A percentile compares a stretch with the other conserved stretches of the same genome.
Conservation (phyloP, 2,888 invertebrate genomes). For the Melolontha melolontha region DNA sequence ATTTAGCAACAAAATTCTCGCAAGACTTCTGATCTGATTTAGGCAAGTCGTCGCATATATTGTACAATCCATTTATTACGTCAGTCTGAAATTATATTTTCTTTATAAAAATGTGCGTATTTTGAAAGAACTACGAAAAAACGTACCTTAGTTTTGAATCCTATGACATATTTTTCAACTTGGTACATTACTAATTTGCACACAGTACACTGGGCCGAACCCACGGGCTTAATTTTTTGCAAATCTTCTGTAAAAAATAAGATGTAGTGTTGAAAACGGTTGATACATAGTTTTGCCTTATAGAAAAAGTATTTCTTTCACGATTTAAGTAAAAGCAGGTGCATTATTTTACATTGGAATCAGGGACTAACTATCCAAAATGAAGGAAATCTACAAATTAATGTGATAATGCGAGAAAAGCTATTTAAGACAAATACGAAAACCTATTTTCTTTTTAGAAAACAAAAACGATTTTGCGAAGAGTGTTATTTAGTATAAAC, state of each 20-base stretch:
- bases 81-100: slow-evolving; percentile 70
- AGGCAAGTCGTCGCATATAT: slow-evolving; percentile 80
- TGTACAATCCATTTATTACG: slow-evolving; percentile 77
- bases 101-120: not conserved
- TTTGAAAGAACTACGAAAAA: slow-evolving; percentile 1
- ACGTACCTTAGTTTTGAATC: slow-evolving; percentile 75
- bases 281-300: no score
- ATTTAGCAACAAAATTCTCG: slow-evolving; percentile 78
- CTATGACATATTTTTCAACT: slow-evolving; percentile 74
- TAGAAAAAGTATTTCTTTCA: no score
- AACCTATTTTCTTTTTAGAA: no score
- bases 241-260: not conserved
- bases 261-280: no score
- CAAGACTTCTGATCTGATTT: slow-evolving; percentile 71
- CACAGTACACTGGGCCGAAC: slow-evolving; percentile 72
- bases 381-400: no score
- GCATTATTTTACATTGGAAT: no score
- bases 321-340: no score
- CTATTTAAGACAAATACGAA: no score
- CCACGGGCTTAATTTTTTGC: slow-evolving; percentile 16
- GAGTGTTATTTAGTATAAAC: no score
- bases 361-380: no score
- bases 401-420: no score
- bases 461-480: no score
- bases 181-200: slow-evolving; percentile 85